Evolutionary conservation across 2,888 invertebrate species (phyloP).

Genomic region (Eupithecia centaureata): DNA sequence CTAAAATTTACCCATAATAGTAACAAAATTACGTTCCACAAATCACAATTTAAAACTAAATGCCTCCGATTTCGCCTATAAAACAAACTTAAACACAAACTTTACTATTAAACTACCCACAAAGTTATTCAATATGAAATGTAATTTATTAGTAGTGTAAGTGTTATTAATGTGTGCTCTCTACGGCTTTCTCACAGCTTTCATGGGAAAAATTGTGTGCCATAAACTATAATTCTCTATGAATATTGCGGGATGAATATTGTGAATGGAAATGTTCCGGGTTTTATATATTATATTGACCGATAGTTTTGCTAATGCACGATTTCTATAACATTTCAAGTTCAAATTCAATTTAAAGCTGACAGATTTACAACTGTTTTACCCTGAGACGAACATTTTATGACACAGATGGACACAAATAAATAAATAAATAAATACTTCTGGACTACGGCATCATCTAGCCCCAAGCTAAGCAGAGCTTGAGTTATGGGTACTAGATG

Average conservation of each 20-base stretch:
- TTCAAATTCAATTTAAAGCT: too few relatives aligned
- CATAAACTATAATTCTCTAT: conserved; percentile 79
- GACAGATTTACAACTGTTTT: too few relatives aligned
- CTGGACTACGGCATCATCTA: too few relatives aligned
- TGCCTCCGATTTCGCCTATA: conserved; percentile 3
- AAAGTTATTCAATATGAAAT: conserved; percentile 63
- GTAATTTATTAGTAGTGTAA: conserved; percentile 70
- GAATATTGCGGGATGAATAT: conserved; percentile 75
- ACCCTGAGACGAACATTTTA: too few relatives aligned
- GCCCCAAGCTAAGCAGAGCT: too few relatives aligned
- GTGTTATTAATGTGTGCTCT: conserved; percentile 70
- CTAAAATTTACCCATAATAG: not conserved
- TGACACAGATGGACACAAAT: too few relatives aligned
- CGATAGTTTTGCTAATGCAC: not conserved
- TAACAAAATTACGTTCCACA: not conserved
- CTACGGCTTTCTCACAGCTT: conserved; percentile 65
- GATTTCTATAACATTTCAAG: too few relatives aligned
- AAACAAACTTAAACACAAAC: conserved; percentile 18
- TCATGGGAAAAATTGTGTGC: conserved; percentile 69
- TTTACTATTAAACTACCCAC: conserved; percentile 42
- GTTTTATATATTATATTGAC: not conserved
- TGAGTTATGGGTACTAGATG: too few relatives aligned
- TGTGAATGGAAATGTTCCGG: conserved; percentile 47
- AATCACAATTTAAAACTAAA: conserved; percentile 10
- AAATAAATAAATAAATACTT: too few relatives aligned